Conservation (phyloP, 53 echinoderm and acorn worm genomes). For the Crossaster papposus region DNA sequence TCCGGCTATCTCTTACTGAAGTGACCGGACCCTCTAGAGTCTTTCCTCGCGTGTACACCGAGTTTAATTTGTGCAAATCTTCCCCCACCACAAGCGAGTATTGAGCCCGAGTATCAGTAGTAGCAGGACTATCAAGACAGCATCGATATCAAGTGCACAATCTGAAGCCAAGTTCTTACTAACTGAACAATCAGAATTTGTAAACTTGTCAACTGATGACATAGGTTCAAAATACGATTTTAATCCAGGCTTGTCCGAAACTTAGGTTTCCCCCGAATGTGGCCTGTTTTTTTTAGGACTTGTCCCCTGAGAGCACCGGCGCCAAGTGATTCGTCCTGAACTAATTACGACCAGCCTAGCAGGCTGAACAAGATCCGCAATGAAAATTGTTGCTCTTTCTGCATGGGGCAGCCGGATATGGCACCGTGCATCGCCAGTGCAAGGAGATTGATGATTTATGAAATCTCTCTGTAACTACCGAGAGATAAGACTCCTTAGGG, state of each 20-base stretch:
- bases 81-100: too few species aligned
- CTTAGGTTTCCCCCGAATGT: neutral
- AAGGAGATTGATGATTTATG: slow-evolving; percentile 9
- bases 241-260: neutral
- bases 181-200: too few species aligned
- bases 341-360: neutral
- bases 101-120: too few species aligned
- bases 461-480: neutral
- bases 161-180: too few species aligned
- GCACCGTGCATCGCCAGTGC: neutral
- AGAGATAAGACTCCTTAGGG: neutral
- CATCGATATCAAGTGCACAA: too few species aligned
- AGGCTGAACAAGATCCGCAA: neutral
- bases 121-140: too few species aligned
- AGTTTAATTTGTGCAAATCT: too few species aligned
- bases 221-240: neutral
- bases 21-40: too few species aligned
- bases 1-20: too few species aligned
- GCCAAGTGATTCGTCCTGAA: neutral
- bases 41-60: too few species aligned
- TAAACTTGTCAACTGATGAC: neutral
- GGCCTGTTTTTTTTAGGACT: neutral
- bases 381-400: slow-evolving; percentile 2
- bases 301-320: neutral
- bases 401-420: neutral